Percentiles rank a stretch among this genome's conserved stretches.
These are phyloP conservation scores for Diabrotica balteata DNA, from an alignment of 2,888 invertebrate genomes.

Conservation along the genomic window DNA sequence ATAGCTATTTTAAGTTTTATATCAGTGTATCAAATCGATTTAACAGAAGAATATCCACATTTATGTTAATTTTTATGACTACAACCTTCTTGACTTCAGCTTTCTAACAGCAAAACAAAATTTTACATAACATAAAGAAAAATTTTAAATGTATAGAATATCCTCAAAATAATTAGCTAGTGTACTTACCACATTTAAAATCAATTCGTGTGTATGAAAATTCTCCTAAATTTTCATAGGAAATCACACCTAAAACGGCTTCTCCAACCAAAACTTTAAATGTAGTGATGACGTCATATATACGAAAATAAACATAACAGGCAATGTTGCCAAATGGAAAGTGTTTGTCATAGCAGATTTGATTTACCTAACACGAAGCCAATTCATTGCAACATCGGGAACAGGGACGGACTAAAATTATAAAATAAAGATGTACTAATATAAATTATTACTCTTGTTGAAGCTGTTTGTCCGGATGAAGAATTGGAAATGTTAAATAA, in stretches of 20 bases:
- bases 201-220: slow-evolving; percentile 1
- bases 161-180: not conserved
- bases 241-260: slow-evolving; percentile 24
- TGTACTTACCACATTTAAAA: slow-evolving; percentile 20
- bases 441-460: not conserved
- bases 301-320: slow-evolving; percentile 20
- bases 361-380: not conserved
- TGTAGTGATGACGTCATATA: slow-evolving; percentile 35
- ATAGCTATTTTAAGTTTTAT: too few relatives aligned
- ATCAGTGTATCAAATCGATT: slow-evolving; percentile 2
- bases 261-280: slow-evolving; percentile 25
- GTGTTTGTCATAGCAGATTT: not conserved
- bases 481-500: too few relatives aligned
- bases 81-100: too few relatives aligned
- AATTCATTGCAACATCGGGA: too few relatives aligned
- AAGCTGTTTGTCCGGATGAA: too few relatives aligned
- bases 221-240: slow-evolving; percentile 17
- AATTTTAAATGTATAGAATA: too few relatives aligned
- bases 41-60: not conserved
- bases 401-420: too few relatives aligned
- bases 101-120: too few relatives aligned
- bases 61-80: not conserved
- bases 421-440: too few relatives aligned
- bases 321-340: slow-evolving; percentile 16
- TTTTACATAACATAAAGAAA: too few relatives aligned